A percentile compares a stretch with the other conserved stretches of the same genome.
Conservation (phyloP, 2,888 invertebrate species). For the Elysia crispata region DNA sequence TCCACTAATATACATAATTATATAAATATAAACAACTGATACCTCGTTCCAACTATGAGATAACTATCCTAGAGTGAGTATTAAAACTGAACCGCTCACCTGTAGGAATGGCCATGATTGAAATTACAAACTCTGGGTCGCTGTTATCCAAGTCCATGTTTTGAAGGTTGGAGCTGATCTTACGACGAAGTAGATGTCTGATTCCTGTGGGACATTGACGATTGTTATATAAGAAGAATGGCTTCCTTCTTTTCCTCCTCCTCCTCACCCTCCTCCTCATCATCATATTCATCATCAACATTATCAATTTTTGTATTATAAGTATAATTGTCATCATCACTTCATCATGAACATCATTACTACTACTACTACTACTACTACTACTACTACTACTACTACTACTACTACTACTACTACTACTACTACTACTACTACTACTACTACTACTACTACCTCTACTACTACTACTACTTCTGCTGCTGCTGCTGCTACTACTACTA, state of each 20-base stretch:
- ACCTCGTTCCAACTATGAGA: no score
- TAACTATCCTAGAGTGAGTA: no score
- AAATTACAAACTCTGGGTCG: constrained; percentile 66
- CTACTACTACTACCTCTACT: constrained; percentile 9
- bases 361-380: constrained; percentile 4
- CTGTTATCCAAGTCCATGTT: constrained; percentile 66
- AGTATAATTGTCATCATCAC: no score
- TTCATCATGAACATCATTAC: no score
- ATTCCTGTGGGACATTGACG: constrained; percentile 20
- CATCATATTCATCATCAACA: no score
- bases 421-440: constrained; percentile 9
- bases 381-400: constrained; percentile 9
- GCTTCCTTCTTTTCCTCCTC: constrained; percentile 10
- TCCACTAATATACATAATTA: no score
- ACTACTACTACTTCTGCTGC: no score
- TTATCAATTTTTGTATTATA: not conserved
- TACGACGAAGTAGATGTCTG: constrained; percentile 56
- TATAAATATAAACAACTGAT: no score
- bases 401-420: constrained; percentile 9
- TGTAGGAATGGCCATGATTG: constrained; percentile 62
- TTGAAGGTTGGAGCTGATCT: constrained; percentile 58
- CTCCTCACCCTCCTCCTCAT: no score
- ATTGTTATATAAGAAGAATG: no score
- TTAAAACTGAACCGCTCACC: constrained; percentile 14
- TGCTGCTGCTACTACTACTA: no score